Evolutionary conservation across 2,113 vertebrate species (phyloP).

Genomic region (Onychorhynchus coronatus): DNA sequence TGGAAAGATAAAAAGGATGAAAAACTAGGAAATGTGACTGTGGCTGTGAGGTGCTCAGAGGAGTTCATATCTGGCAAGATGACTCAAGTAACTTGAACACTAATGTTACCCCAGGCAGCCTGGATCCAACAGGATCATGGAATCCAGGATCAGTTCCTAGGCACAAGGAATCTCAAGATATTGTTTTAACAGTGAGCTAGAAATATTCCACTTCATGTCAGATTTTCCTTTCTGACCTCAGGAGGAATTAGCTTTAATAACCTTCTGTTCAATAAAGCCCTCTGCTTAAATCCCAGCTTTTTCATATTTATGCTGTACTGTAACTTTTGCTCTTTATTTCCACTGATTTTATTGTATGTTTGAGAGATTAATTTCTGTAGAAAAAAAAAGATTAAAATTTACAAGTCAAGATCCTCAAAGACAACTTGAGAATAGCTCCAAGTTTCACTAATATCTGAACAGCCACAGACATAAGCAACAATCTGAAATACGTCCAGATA

Average conservation of each 20-base stretch:
- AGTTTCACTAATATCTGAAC: neutral
- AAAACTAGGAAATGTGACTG: neutral
- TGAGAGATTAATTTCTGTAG: neutral
- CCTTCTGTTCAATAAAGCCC: neutral
- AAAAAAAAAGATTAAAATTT: neutral
- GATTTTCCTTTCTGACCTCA: neutral
- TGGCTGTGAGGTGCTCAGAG: neutral
- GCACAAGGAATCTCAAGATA: neutral
- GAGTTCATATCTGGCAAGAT: neutral
- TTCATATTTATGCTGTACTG: neutral
- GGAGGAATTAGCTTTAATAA: neutral
- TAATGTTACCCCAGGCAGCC: neutral
- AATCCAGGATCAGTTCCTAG: neutral
- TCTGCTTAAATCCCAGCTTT: neutral
- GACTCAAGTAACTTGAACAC: neutral
- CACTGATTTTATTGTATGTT: neutral
- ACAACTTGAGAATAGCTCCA: neutral
- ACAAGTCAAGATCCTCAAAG: neutral
- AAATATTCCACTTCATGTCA: neutral
- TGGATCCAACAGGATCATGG: neutral
- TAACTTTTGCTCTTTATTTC: neutral
- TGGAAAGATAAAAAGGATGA: neutral
- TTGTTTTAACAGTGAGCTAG: neutral
- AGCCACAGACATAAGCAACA: neutral
- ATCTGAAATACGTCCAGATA: neutral